A percentile compares a stretch with the other conserved stretches of the same genome.
Conservation (phyloP, 2,797 vertebrate genomes). For the Sylvia borin region DNA sequence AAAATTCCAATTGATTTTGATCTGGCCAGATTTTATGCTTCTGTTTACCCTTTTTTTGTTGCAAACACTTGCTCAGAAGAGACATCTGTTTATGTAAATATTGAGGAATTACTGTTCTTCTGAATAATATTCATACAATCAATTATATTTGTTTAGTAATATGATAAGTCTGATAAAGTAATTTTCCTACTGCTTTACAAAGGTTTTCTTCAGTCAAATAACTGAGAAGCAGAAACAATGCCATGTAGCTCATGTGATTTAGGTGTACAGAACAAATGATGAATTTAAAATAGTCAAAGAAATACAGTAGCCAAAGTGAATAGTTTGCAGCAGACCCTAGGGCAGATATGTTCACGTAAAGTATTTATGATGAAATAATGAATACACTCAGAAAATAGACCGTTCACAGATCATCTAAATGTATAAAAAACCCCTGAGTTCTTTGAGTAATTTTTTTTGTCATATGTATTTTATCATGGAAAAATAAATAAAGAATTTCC, state of each 20-base stretch:
- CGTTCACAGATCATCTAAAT: neutral
- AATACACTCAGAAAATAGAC: neutral
- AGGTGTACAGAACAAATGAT: neutral
- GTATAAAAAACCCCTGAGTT: neutral
- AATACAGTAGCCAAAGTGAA: neutral
- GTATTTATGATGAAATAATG: constrained; percentile 3
- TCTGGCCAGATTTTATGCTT: neutral
- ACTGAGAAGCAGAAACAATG: neutral
- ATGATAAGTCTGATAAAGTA: neutral
- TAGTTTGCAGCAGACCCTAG: neutral
- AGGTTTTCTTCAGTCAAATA: neutral
- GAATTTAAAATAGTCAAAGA: neutral
- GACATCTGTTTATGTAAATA: neutral
- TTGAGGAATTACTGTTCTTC: neutral
- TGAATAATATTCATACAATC: neutral
- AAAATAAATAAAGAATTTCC: neutral
- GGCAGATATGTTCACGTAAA: neutral
- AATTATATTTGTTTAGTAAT: neutral
- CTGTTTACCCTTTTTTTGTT: neutral
- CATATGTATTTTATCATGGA: neutral
- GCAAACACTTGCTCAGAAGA: neutral
- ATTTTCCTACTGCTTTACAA: neutral
- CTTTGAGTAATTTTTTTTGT: neutral
- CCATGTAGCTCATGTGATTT: neutral
- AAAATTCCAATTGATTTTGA: neutral